Percentiles rank a stretch among this genome's conserved stretches.
These are phyloP conservation scores for Notodonta ziczac DNA, from an alignment of 2,888 invertebrate species.

Conservation along the genomic window DNA sequence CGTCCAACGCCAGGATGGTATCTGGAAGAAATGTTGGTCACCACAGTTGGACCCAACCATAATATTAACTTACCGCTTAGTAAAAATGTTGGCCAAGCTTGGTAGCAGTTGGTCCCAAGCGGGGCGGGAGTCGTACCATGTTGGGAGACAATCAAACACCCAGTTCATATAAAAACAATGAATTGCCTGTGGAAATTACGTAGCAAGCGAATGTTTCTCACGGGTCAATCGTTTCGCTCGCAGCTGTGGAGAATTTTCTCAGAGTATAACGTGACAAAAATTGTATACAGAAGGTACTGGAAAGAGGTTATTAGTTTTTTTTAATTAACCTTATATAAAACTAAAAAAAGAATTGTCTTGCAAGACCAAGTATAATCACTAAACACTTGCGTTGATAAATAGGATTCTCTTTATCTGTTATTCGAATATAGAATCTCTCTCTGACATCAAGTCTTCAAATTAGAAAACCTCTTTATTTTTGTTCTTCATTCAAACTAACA, in stretches of 20 bases:
- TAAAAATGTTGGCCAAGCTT: not conserved
- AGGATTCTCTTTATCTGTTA: too few species aligned
- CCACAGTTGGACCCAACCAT: not conserved
- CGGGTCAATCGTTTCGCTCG: slow-evolving; percentile 21
- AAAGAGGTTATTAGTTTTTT: too few species aligned
- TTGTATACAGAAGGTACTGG: too few species aligned
- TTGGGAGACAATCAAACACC: slow-evolving; percentile 27
- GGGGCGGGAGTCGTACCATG: not conserved
- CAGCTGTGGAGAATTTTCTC: not conserved
- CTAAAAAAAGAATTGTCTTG: too few species aligned
- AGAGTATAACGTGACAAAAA: not conserved
- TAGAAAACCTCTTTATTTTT: too few species aligned
- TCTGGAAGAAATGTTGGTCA: not conserved
- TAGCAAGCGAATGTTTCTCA: slow-evolving; percentile 41
- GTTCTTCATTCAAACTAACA: too few species aligned
- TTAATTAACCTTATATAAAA: not conserved
- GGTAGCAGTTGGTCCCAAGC: not conserved
- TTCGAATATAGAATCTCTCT: too few species aligned
- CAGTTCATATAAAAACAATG: slow-evolving; percentile 36
- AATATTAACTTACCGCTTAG: too few species aligned
- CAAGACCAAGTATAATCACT: too few species aligned
- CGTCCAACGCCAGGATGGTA: not conserved
- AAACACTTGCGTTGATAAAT: too few species aligned
- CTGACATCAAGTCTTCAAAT: too few species aligned
- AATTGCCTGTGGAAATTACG: slow-evolving; percentile 38